Conservation (phyloP, 2,113 vertebrate genomes). For the Toxostoma redivivum region DNA sequence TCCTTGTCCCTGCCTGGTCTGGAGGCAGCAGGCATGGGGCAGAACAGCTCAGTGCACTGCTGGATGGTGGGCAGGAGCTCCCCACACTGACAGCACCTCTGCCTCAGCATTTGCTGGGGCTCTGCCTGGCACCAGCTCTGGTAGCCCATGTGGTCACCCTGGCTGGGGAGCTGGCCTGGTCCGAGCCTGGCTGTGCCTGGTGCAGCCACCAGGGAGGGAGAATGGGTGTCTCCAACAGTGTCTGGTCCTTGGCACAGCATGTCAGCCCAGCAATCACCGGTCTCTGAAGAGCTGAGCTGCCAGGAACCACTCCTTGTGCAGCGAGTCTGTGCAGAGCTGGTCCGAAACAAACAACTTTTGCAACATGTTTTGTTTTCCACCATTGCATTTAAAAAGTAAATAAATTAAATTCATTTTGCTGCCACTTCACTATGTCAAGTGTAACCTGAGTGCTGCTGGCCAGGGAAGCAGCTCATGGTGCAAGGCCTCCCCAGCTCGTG, state of each 20-base stretch:
- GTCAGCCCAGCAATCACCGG: not conserved
- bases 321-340: not conserved
- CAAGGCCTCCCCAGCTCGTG: not conserved
- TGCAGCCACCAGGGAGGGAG: not conserved
- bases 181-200: not conserved
- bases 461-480: not conserved
- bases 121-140: accelerated
- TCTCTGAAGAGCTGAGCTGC: not conserved
- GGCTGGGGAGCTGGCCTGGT: accelerated
- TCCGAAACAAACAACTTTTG: slow-evolving; percentile 60
- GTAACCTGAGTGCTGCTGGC: not conserved
- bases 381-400: slow-evolving; percentile 22
- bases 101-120: accelerated
- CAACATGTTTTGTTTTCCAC: slow-evolving; percentile 53
- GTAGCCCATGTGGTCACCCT: accelerated
- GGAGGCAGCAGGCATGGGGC: not conserved
- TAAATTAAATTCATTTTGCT: slow-evolving; percentile 14
- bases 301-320: slow-evolving; percentile 48
- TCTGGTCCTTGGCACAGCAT: not conserved
- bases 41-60: not conserved
- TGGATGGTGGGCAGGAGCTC: not conserved
- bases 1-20: not conserved
- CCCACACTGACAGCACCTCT: not conserved
- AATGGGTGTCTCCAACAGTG: not conserved
- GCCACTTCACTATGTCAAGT: not conserved